Evolutionary conservation across 2,888 invertebrate species (phyloP).

Genomic region (Loripinus fragilis): DNA sequence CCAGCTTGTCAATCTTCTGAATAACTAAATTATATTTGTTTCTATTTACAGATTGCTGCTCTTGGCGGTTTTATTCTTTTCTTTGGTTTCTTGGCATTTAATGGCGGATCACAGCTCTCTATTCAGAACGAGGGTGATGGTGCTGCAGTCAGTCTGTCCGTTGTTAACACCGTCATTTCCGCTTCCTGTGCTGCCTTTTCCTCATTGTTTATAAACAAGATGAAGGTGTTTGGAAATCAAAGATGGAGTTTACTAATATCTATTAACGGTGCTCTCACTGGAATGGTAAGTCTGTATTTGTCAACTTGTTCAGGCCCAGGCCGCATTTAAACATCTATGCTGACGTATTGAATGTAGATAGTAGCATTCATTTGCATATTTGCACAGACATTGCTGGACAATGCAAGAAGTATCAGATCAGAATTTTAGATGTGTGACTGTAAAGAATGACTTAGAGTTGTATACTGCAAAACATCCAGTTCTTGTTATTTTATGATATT

Average conservation of each 20-base stretch:
- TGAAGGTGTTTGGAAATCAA: constrained; percentile 60
- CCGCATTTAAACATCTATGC: too few species aligned
- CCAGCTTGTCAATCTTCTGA: too few species aligned
- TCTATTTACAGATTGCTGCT: constrained; percentile 83
- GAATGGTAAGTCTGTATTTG: constrained; percentile 83
- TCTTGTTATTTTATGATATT: too few species aligned
- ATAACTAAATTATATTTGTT: too few species aligned
- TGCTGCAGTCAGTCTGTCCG: constrained; percentile 82
- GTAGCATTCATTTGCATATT: too few species aligned
- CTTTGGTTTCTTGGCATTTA: constrained; percentile 86
- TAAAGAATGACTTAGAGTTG: too few species aligned
- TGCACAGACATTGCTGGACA: too few species aligned
- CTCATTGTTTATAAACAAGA: constrained; percentile 79
- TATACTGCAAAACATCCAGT: too few species aligned
- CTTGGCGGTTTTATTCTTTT: constrained; percentile 85
- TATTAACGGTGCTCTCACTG: constrained; percentile 85
- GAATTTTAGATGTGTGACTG: too few species aligned
- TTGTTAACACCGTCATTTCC: constrained; percentile 85
- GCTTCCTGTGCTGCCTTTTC: constrained; percentile 84
- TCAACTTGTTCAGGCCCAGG: too few species aligned
- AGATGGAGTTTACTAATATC: constrained; percentile 84
- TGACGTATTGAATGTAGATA: too few species aligned
- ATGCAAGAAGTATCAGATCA: too few species aligned
- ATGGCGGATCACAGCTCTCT: constrained; percentile 84
- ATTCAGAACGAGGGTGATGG: constrained; percentile 84